Evolutionary conservation across 2,113 vertebrate species (phyloP), one percentile per base, ranked within the genome.

Genomic region (Ptilorrhoa leucosticta): DNA sequence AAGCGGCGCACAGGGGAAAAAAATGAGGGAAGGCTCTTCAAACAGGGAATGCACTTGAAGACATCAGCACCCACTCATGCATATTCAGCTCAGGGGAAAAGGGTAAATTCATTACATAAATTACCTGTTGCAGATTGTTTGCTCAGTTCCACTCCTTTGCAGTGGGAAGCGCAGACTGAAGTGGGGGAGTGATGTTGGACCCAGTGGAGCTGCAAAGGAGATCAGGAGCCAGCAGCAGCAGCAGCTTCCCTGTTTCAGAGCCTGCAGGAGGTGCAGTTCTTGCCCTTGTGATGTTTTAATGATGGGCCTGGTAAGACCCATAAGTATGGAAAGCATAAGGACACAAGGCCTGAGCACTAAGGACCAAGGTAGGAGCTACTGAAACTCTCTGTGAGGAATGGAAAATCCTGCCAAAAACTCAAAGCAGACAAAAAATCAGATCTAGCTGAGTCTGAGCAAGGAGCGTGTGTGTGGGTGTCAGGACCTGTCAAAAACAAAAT

Each of bases 401-500:
- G 84, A 93, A 93, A 94, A 94, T 37, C 15, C 58, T 94, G 56
- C 68, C 85, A 83, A 90, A 90, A 95, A 22, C 31, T 73, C 42
- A n/a, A 73, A 76, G 50, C 86, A 89, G 78, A 83, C 42, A 57
- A 60, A 80, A 91, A 86, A 77, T 17, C 61, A 93, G 50, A 90
- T 79, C 50, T 73, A 80, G 61, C 51, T 0, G 0, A 90, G 45
- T 76, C 64, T 94, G 79, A 96, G 89, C 51, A 87, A 87, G 57
- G 68, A 96, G 68, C 1, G 0, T 84, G 44, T 92, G 92, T 78
- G 95, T 72, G 94, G 91, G 94, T 84, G 95, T 92, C 70, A 14
- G 80, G 93, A 94, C 87, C 87, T 95, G 94, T 94, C 95, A 97
- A 83, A 95, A 95, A 78, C 78, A 94, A 81, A 92, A 90, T 30